Percentiles rank a stretch among this genome's conserved stretches.
Evolutionary conservation across 2,113 vertebrate genomes (phyloP).

Genomic region (Agapornis roseicollis): DNA sequence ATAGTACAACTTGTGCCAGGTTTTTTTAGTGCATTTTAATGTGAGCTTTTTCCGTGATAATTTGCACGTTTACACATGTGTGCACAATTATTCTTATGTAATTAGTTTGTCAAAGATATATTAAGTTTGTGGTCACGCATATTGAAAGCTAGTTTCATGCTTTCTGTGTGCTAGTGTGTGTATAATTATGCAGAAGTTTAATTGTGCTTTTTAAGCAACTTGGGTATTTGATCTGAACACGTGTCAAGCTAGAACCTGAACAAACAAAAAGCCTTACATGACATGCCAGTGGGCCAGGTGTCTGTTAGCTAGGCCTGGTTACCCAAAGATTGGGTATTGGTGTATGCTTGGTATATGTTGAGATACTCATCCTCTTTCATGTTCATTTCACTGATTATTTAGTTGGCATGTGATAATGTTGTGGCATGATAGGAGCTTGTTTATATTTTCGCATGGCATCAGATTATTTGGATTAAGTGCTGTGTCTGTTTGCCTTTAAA

Average conservation of each 20-base stretch:
- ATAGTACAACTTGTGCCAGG: background rate
- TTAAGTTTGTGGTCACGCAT: background rate
- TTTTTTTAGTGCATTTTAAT: background rate
- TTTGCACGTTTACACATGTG: background rate
- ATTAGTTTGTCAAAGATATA: background rate
- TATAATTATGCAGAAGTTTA: background rate
- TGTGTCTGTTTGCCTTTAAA: background rate
- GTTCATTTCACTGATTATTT: background rate
- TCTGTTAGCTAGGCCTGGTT: background rate
- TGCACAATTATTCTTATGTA: background rate
- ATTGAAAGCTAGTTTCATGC: background rate
- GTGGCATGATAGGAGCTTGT: background rate
- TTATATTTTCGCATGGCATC: background rate
- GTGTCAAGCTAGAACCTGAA: background rate
- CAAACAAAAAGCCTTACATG: background rate
- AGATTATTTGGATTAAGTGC: too few species aligned
- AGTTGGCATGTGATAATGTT: background rate
- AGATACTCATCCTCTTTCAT: background rate
- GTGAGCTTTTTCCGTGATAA: background rate
- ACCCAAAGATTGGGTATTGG: background rate
- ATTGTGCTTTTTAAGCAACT: background rate
- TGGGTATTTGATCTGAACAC: background rate
- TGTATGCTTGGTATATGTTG: background rate
- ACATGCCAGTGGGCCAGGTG: background rate
- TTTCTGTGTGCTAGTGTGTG: background rate